Conservation (phyloP, 2,888 invertebrate genomes). For the Julus scandinavius region DNA sequence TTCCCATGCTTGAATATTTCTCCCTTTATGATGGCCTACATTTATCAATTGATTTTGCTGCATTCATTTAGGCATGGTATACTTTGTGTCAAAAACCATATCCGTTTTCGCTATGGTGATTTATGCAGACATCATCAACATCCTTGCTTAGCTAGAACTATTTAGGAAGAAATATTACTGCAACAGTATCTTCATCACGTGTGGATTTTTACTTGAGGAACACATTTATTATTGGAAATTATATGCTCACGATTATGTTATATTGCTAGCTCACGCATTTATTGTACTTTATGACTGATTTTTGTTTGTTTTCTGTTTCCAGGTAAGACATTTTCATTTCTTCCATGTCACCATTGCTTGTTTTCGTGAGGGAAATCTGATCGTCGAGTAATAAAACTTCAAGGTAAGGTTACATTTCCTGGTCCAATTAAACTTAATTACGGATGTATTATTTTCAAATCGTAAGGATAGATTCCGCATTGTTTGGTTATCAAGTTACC, state of each 20-base stretch:
- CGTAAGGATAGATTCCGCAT: neutral
- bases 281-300: neutral
- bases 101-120: too few relatives aligned
- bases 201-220: too few relatives aligned
- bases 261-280: too few relatives aligned
- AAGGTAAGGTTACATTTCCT: slow-evolving; percentile 19
- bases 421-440: neutral
- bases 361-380: neutral
- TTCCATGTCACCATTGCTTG: neutral
- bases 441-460: neutral
- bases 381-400: neutral
- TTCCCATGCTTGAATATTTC: neutral
- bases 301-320: neutral
- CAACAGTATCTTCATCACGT: too few relatives aligned
- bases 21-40: neutral
- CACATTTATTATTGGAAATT: too few relatives aligned
- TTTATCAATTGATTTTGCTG: neutral
- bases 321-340: slow-evolving; percentile 7
- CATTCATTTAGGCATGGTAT: too few relatives aligned
- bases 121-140: too few relatives aligned
- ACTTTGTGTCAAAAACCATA: too few relatives aligned
- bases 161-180: too few relatives aligned
- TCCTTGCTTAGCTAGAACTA: too few relatives aligned
- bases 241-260: too few relatives aligned
- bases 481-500: neutral